Evolutionary conservation across 1,140 invertebrate species (phyloP).

Genomic region (Oncopodura yosiiana): DNA sequence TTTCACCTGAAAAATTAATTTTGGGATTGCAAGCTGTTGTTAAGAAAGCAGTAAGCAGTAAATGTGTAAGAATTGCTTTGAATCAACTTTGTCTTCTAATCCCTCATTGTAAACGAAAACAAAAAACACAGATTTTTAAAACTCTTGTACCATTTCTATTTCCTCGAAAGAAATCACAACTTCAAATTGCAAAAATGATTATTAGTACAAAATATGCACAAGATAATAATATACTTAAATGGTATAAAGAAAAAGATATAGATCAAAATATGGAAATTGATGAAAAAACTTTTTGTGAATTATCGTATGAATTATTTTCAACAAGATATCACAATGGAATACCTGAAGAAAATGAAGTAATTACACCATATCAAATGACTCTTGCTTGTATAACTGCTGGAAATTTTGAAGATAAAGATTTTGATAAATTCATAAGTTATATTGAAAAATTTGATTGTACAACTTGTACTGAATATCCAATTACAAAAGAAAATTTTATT

Average conservation of each 20-base stretch:
- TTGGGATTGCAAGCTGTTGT: not conserved
- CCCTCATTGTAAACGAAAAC: not conserved
- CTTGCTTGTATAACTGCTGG: too few relatives aligned
- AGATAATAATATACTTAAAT: conserved; percentile 3
- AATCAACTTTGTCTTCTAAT: conserved; percentile 10
- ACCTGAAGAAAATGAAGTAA: too few relatives aligned
- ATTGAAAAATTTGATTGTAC: conserved; percentile 7
- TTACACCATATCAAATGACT: too few relatives aligned
- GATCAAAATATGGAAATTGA: not conserved
- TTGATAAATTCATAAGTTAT: not conserved
- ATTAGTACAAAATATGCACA: conserved; percentile 14
- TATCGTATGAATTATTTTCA: conserved; percentile 18
- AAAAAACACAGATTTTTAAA: conserved; percentile 8
- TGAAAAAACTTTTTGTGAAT: conserved; percentile 5
- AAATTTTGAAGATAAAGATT: not conserved
- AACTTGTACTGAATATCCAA: not conserved
- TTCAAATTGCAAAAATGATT: conserved; percentile 12
- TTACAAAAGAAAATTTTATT: conserved; percentile 12
- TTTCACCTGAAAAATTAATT: conserved; percentile 14
- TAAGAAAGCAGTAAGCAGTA: not conserved
- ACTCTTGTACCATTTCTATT: conserved; percentile 22
- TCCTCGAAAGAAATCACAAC: conserved; percentile 4
- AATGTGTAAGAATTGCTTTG: conserved; percentile 12
- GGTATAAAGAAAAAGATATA: conserved; percentile 7
- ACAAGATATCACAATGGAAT: too few relatives aligned